Percentiles rank a stretch among this genome's conserved stretches.
Conservation (phyloP, 2,888 invertebrate species). For the Piscicola geometra region DNA sequence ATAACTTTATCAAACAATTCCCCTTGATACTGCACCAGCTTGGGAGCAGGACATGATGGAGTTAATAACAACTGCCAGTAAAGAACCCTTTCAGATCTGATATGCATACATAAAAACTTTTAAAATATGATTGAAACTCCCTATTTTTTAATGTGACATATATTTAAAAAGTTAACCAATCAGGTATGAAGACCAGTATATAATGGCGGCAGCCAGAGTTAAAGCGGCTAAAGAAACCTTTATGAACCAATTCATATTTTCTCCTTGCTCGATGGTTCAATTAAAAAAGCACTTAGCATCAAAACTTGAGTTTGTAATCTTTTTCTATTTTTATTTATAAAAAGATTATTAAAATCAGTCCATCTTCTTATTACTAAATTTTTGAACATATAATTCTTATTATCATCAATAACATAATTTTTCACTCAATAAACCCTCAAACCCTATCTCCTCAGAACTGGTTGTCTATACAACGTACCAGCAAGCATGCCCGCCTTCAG, state of each 20-base stretch:
- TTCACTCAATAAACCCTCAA: too few species aligned
- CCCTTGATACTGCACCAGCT: neutral
- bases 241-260: neutral
- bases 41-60: neutral
- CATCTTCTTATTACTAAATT: too few species aligned
- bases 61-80: neutral
- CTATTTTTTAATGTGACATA: neutral
- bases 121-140: neutral
- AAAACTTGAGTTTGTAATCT: too few species aligned
- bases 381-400: neutral
- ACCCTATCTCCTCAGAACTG: neutral
- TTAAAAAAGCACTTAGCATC: neutral
- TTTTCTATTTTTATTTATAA: too few species aligned
- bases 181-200: neutral
- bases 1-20: too few species aligned
- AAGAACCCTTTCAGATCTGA: neutral
- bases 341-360: too few species aligned
- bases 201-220: neutral
- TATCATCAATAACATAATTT: too few species aligned
- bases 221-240: neutral
- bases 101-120: neutral
- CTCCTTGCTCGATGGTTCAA: neutral
- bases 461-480: conserved; percentile 16
- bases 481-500: neutral
- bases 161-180: neutral